A percentile compares a stretch with the other conserved stretches of the same genome.
phyloP scores from a whole-genome alignment of 2,113 vertebrate species.

The Saimiri boliviensis region DNA sequence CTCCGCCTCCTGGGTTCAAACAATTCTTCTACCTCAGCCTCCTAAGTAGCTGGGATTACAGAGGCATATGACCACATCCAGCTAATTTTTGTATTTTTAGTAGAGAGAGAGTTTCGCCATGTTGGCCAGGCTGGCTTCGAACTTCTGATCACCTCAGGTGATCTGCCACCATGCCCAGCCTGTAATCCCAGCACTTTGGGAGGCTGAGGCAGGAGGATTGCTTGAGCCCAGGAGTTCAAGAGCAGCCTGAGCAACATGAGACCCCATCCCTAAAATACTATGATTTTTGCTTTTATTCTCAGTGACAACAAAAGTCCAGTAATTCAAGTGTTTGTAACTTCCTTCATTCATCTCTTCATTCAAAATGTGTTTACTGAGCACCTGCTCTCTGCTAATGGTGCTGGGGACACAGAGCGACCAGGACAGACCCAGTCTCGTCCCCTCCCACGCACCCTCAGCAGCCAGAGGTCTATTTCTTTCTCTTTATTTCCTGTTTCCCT shows the following conservation, averaged over 20 bases:
- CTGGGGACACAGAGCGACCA: background rate
- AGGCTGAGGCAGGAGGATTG: background rate
- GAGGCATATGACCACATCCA: rapidly evolving
- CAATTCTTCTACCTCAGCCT: no score
- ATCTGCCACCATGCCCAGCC: background rate
- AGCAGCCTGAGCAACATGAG: no score
- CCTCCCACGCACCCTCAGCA: background rate
- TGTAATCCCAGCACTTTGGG: background rate
- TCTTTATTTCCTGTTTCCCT: background rate
- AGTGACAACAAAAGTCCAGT: background rate
- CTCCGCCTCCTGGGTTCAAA: no score
- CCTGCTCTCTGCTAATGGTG: background rate
- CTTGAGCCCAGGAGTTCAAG: background rate
- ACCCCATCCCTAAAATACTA: no score
- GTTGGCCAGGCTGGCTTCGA: no score
- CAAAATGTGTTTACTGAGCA: background rate
- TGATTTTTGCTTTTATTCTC: background rate
- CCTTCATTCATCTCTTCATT: background rate
- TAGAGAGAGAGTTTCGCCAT: no score
- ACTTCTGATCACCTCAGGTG: no score
- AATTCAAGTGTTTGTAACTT: background rate
- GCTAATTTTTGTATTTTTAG: no score
- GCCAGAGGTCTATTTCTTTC: background rate
- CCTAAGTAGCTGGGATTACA: no score
- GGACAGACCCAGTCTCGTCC: background rate